A percentile compares a stretch with the other conserved stretches of the same genome.
Conservation (phyloP, 2,797 vertebrate species). For the Petrocephalus sullivani region DNA sequence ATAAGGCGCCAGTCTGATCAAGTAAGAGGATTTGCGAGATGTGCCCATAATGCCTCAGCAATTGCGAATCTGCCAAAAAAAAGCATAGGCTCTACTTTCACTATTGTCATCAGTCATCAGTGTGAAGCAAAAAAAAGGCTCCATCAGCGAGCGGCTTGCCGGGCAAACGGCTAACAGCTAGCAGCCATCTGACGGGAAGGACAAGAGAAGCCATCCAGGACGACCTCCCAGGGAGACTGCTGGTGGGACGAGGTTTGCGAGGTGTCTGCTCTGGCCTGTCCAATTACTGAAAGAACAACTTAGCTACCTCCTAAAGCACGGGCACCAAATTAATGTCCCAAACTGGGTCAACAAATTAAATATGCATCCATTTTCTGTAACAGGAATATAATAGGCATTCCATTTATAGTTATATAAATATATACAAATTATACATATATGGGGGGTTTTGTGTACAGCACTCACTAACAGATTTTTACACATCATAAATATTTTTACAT, state of each 20-base stretch:
- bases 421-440: neutral
- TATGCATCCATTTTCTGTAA: neutral
- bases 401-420: no score
- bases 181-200: neutral
- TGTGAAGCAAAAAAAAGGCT: neutral
- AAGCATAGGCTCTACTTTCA: neutral
- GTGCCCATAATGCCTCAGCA: neutral
- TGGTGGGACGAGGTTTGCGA: neutral
- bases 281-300: neutral
- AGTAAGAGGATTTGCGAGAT: conserved; percentile 22
- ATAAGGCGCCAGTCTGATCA: conserved; percentile 18
- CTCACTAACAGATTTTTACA: neutral
- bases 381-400: neutral
- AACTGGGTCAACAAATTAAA: neutral
- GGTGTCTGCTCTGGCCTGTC: neutral
- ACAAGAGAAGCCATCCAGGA: neutral
- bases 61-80: neutral
- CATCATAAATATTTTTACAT: neutral
- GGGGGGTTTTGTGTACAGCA: neutral
- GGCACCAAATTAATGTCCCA: neutral
- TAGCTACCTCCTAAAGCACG: neutral
- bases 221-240: neutral
- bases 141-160: neutral
- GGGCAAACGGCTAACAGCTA: neutral
- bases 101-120: neutral